A percentile compares a stretch with the other conserved stretches of the same genome.
phyloP scores from a whole-genome alignment of 2,888 invertebrate genomes.

The Ischnura elegans region DNA sequence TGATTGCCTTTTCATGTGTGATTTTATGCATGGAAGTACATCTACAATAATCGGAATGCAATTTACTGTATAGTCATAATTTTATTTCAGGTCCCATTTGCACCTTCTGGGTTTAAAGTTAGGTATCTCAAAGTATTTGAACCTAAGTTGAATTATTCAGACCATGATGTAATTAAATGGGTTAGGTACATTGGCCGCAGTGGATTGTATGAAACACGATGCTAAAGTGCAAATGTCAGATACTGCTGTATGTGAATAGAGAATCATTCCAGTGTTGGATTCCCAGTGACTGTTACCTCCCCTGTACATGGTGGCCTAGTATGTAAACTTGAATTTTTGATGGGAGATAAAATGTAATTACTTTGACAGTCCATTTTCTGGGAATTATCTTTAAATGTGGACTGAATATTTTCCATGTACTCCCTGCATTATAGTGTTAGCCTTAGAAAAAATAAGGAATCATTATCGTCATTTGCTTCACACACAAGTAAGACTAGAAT shows the following conservation, averaged over 20 bases:
- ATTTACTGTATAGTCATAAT: not conserved
- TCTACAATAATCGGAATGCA: not conserved
- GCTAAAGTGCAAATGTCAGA: conserved; percentile 81
- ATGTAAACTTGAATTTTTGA: conserved; percentile 48
- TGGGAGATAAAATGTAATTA: conserved; percentile 49
- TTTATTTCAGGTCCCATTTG: conserved; percentile 91
- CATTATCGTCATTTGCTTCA: conserved; percentile 45
- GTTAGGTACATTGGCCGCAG: conserved; percentile 99
- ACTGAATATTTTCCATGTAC: conserved; percentile 55
- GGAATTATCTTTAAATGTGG: conserved; percentile 6
- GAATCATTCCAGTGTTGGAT: conserved; percentile 64
- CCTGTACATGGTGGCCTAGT: conserved; percentile 46
- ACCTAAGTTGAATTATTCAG: conserved; percentile 99
- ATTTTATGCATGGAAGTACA: not conserved
- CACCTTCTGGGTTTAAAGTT: conserved; percentile 99
- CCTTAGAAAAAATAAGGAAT: conserved; percentile 22
- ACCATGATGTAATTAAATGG: conserved; percentile 99
- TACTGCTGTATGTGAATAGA: conserved; percentile 51
- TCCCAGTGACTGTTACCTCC: conserved; percentile 63
- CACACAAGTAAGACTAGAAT: conserved; percentile 36
- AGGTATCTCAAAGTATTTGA: conserved; percentile 99
- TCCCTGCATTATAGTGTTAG: conserved; percentile 34
- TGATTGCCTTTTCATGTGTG: not conserved
- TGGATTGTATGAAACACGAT: conserved; percentile 99
- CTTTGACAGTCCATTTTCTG: conserved; percentile 1